Evolutionary conservation across 2,113 vertebrate genomes (phyloP), one percentile per base, ranked within the genome.

Genomic region (Aythya baeri): DNA sequence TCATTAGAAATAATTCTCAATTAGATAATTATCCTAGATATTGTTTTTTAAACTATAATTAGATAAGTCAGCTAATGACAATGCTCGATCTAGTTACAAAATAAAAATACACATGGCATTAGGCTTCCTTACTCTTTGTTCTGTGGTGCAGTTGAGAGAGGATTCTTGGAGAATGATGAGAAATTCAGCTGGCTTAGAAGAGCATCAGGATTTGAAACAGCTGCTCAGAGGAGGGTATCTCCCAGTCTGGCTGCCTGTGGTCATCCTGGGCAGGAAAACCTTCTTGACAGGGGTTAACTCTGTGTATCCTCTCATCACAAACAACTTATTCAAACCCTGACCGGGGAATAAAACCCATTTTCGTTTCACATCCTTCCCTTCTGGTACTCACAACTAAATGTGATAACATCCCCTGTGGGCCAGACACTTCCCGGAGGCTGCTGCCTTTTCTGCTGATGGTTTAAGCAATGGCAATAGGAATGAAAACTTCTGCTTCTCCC

Each of bases 41-140:
- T 58, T 94, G 61, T 92, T 93, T 94, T 81, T 91, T 81, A 87
- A 65, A 16, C 66, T 91, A 2, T 72, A 78, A 88, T 95, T 96
- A 83, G 36, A 1, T 81, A 91, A 85, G 38, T 83, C 63, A 17
- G 41, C 68, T 75, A 85, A 62, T 75, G 88, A 72, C 73, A 90
- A 22, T 4, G 11, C 73, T 94, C 11, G 4, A 22, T 66, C 38
- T 73, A 49, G 62, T 36, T 79, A 26, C 41, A 81, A 79, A 91
- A 61, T 36, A 67, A 89, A 85, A 73, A 43, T 17, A 26, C 6
- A 2, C 2, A 6, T 76, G 32, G n/a, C 3, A 0, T 70, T 77
- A 66, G 58, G n/a, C 49, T 59, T 86, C 74, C 59, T 41, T 81
- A 41, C 27, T n/a, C 91, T 68, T 49, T 31, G 21, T 63, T 87